phyloP scores from a whole-genome alignment of 2,888 invertebrate genomes.

The Tetragonisca angustula region DNA sequence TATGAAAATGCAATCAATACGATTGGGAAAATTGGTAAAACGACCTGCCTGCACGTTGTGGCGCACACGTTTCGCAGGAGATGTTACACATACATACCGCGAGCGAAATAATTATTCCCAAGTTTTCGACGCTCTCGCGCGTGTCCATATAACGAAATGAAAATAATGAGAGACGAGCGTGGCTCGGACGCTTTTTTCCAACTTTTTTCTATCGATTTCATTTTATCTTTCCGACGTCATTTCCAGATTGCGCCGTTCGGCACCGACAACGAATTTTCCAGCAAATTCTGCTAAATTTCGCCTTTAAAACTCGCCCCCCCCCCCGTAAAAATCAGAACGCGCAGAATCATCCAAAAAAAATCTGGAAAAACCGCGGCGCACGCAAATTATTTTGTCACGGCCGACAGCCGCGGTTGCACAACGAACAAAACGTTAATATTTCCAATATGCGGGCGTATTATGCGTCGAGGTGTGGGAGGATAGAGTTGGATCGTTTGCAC shows the following conservation, averaged over 20 bases:
- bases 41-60: too few species aligned
- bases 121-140: background rate
- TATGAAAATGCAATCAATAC: background rate
- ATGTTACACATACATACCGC: background rate
- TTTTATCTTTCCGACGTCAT: too few species aligned
- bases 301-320: background rate
- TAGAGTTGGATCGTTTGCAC: conserved; percentile 19
- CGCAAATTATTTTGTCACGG: conserved; percentile 21
- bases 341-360: too few species aligned
- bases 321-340: background rate
- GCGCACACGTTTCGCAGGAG: too few species aligned
- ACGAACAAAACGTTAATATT: conserved; percentile 27
- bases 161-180: background rate
- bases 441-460: background rate
- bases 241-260: too few species aligned
- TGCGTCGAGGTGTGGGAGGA: background rate
- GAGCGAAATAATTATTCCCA: background rate
- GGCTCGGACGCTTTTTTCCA: too few species aligned
- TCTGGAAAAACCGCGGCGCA: too few species aligned
- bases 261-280: too few species aligned
- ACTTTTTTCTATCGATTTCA: too few species aligned
- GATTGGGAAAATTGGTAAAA: conserved; percentile 10
- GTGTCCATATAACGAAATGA: background rate
- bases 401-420: background rate
- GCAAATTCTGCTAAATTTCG: background rate